Percentiles rank a stretch among this genome's conserved stretches.
Conservation (phyloP, 37 sponge, comb jelly and placozoan species). For the Mnemiopsis leidyi region DNA sequence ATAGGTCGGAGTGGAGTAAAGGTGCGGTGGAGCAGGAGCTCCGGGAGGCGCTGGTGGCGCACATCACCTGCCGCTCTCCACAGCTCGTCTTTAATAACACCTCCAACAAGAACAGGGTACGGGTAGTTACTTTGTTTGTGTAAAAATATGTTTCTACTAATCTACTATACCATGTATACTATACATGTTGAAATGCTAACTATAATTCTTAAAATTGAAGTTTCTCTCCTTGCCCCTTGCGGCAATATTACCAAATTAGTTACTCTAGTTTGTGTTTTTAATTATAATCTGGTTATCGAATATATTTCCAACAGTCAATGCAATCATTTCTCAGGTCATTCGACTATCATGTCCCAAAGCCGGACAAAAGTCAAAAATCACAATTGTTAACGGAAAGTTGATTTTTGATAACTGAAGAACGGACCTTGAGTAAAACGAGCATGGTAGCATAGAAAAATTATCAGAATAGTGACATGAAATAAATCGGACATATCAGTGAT, state of each 20-base stretch:
- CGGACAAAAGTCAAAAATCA: conserved; percentile 3
- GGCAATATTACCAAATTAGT: too few relatives aligned
- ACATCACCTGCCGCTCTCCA: neutral
- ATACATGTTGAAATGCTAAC: too few relatives aligned
- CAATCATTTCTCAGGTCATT: conserved; percentile 18
- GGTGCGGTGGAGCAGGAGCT: conserved; percentile 64
- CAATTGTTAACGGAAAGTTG: neutral
- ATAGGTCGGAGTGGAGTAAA: conserved; percentile 65
- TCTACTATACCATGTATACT: too few relatives aligned
- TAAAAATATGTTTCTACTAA: too few relatives aligned
- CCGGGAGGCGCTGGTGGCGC: conserved; percentile 48
- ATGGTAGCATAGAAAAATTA: neutral
- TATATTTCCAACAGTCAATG: too few relatives aligned
- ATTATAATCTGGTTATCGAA: too few relatives aligned
- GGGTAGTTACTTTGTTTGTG: too few relatives aligned
- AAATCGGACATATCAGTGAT: too few relatives aligned
- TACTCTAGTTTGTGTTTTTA: too few relatives aligned
- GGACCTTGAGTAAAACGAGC: neutral
- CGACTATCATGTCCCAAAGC: conserved; percentile 14
- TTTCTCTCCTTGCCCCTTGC: too few relatives aligned
- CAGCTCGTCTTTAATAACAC: neutral
- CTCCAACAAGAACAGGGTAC: conserved; percentile 17
- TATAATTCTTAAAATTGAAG: too few relatives aligned
- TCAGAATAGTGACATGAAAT: too few relatives aligned
- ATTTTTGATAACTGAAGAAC: neutral